Evolutionary conservation across 2,888 invertebrate genomes (phyloP).

Genomic region (Cantharis nigra): DNA sequence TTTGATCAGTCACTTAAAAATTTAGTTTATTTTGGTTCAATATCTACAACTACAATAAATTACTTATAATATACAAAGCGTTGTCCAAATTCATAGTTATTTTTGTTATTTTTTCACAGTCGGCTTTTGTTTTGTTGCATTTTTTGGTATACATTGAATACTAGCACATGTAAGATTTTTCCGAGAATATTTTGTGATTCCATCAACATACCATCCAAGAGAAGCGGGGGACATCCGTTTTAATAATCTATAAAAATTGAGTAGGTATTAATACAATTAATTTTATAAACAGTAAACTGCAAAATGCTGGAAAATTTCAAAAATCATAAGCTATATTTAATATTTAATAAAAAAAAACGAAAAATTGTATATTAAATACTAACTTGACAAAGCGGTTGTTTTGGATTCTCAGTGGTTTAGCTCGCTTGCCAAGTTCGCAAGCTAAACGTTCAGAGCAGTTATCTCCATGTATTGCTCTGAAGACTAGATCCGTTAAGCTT

Average conservation of each 20-base stretch:
- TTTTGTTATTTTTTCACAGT: neutral
- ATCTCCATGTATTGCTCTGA: constrained; percentile 56
- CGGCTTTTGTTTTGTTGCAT: constrained; percentile 1
- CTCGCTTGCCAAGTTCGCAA: constrained; percentile 56
- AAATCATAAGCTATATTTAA: too few species aligned
- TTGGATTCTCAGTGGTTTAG: constrained; percentile 48
- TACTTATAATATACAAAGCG: neutral
- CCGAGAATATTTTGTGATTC: constrained; percentile 47
- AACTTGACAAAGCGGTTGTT: constrained; percentile 54
- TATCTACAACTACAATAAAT: neutral
- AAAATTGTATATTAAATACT: constrained; percentile 26
- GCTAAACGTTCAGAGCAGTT: constrained; percentile 56
- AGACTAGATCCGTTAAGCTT: constrained; percentile 52
- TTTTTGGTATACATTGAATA: constrained; percentile 48
- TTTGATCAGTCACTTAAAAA: neutral
- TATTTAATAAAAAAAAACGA: too few species aligned
- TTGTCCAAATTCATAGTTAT: neutral
- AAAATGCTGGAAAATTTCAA: too few species aligned
- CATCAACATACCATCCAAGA: constrained; percentile 49
- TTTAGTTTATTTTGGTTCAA: neutral
- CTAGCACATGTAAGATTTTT: constrained; percentile 51
- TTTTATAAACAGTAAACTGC: neutral
- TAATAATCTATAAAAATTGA: constrained; percentile 45
- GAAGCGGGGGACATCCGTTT: constrained; percentile 48
- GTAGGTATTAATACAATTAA: neutral